Evolutionary conservation across 2,113 vertebrate genomes (phyloP).

Genomic region (Scophthalmus maximus): DNA sequence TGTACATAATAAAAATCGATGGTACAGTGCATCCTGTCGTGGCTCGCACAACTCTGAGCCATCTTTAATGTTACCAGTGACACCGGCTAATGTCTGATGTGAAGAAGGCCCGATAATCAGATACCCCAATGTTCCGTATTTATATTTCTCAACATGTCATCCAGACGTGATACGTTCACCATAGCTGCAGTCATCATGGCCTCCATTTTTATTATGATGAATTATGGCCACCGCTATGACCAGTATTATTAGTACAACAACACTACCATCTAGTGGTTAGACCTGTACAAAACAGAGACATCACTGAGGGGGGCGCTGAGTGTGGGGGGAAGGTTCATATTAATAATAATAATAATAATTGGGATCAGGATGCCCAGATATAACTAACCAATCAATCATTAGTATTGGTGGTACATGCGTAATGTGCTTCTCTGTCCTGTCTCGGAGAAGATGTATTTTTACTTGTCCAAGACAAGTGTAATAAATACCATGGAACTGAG

Average conservation of each 20-base stretch:
- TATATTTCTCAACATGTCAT: neutral
- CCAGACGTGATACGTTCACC: neutral
- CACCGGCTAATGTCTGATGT: neutral
- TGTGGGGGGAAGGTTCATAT: neutral
- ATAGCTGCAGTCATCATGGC: neutral
- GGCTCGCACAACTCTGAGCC: no score
- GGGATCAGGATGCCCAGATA: no score
- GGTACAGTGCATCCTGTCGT: no score
- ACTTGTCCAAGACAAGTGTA: no score
- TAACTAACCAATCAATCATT: no score
- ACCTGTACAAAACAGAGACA: neutral
- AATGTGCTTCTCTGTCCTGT: no score
- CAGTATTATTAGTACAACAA: neutral
- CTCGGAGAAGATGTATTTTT: no score
- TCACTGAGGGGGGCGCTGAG: neutral
- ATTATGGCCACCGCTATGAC: neutral
- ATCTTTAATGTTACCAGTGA: no score
- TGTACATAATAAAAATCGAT: no score
- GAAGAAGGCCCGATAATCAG: neutral
- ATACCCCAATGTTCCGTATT: neutral
- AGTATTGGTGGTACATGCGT: no score
- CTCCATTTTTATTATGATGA: neutral
- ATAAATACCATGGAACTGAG: no score
- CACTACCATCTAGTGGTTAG: slow-evolving; percentile 57
- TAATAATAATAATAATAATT: neutral